A percentile compares a stretch with the other conserved stretches of the same genome.
Conservation (phyloP, 2,888 invertebrate genomes). For the Eilema depressum region DNA sequence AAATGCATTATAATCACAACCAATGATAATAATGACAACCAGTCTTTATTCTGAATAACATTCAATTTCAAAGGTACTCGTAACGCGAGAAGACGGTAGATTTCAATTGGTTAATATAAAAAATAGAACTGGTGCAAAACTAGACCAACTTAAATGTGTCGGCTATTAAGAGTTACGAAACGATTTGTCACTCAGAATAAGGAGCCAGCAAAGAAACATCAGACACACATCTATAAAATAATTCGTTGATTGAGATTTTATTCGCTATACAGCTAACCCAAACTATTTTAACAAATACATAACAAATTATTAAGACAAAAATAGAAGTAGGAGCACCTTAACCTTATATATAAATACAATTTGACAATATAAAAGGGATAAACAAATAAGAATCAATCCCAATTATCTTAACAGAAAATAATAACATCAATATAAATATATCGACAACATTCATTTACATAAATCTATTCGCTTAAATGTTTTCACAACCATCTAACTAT, state of each 20-base stretch:
- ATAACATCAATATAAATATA: background rate
- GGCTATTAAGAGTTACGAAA: too few relatives aligned
- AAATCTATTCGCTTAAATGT: background rate
- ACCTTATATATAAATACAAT: background rate
- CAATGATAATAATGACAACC: background rate
- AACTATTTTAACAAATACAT: background rate
- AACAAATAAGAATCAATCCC: background rate
- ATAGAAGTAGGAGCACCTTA: background rate
- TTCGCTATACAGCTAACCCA: background rate
- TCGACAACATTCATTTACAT: background rate
- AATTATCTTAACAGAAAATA: background rate
- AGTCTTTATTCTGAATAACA: too few relatives aligned
- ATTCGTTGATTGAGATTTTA: background rate
- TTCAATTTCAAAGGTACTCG: too few relatives aligned
- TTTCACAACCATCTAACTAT: constrained; percentile 3
- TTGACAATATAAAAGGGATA: background rate
- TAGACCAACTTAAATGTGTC: too few relatives aligned
- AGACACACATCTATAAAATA: background rate
- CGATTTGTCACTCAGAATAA: too few relatives aligned
- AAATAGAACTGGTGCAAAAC: too few relatives aligned
- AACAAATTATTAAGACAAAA: background rate
- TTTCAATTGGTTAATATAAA: too few relatives aligned
- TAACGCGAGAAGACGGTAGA: too few relatives aligned
- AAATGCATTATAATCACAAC: background rate
- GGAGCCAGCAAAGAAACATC: too few relatives aligned